Conservation (phyloP, 2,888 invertebrate species). For the Homarus gammarus region DNA sequence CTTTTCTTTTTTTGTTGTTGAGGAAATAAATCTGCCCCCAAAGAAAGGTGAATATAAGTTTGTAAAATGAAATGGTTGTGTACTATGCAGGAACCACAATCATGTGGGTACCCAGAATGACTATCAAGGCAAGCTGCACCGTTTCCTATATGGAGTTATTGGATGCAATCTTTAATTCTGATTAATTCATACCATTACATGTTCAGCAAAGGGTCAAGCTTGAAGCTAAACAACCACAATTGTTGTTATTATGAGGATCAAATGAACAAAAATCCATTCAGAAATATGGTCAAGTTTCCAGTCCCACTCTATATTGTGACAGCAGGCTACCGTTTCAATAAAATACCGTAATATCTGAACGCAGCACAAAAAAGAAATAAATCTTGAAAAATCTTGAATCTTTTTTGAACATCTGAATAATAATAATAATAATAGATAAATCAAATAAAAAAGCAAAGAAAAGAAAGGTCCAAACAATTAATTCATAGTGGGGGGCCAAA, state of each 20-base stretch:
- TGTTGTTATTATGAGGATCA: not conserved
- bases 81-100: constrained; percentile 26
- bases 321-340: not conserved
- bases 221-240: not conserved
- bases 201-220: not conserved
- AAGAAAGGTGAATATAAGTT: too few relatives aligned
- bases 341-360: not conserved
- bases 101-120: constrained; percentile 10
- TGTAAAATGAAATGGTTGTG: not conserved
- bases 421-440: not conserved
- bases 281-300: not conserved
- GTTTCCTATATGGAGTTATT: not conserved
- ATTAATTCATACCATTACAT: constrained; percentile 2
- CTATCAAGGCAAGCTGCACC: not conserved
- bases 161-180: not conserved
- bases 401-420: not conserved
- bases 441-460: not conserved
- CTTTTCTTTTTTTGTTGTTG: too few relatives aligned
- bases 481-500: not conserved
- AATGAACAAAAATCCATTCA: not conserved
- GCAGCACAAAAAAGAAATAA: not conserved
- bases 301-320: not conserved
- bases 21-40: too few relatives aligned
- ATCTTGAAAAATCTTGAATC: not conserved
- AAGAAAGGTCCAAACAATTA: not conserved